phyloP scores from a whole-genome alignment of 2,888 invertebrate genomes.

The Salticus scenicus region DNA sequence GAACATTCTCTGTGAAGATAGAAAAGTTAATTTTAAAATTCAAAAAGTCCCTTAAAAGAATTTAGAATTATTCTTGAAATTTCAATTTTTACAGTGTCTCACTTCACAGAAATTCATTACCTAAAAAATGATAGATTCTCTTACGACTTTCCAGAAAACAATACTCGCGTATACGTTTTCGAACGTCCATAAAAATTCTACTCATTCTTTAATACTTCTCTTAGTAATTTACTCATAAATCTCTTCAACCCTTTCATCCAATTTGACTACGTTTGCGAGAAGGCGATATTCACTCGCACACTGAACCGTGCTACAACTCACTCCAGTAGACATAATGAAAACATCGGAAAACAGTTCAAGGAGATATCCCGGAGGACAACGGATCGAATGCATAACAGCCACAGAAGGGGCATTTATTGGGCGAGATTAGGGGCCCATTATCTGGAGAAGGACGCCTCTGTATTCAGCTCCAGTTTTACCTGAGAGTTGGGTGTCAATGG shows the following conservation, averaged over 20 bases:
- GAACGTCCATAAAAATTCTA: too few relatives aligned
- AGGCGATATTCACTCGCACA: neutral
- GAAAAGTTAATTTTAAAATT: too few relatives aligned
- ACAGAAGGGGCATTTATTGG: conserved; percentile 32
- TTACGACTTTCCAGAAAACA: too few relatives aligned
- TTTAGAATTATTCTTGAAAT: too few relatives aligned
- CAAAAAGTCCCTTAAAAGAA: too few relatives aligned
- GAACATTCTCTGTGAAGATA: conserved; percentile 50
- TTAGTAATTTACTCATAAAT: too few relatives aligned
- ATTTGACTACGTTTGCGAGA: neutral
- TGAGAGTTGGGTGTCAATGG: conserved; percentile 61
- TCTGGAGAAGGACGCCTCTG: conserved; percentile 52
- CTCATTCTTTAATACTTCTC: too few relatives aligned
- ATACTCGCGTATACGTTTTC: too few relatives aligned
- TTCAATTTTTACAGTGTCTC: too few relatives aligned
- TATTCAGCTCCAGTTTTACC: conserved; percentile 56
- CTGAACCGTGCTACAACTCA: neutral
- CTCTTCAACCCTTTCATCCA: too few relatives aligned
- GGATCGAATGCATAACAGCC: conserved; percentile 34
- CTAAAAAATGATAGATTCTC: too few relatives aligned
- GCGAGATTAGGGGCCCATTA: conserved; percentile 57
- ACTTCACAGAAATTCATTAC: too few relatives aligned
- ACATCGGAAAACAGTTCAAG: neutral
- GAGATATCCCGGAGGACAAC: neutral
- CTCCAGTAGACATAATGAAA: neutral